Evolutionary conservation across 2,113 vertebrate species (phyloP).

Genomic region (Conger conger): DNA sequence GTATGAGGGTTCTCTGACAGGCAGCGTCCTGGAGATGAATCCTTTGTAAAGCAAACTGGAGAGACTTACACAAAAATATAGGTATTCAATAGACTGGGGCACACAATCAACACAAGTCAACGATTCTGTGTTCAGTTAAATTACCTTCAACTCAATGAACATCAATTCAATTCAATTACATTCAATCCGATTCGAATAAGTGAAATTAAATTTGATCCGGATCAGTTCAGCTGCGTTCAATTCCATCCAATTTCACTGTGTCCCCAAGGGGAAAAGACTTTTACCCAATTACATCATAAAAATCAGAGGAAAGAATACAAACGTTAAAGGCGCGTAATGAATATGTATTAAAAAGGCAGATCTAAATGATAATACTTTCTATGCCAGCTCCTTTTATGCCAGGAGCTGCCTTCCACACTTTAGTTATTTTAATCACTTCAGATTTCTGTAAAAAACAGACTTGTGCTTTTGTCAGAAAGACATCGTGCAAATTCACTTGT

Average conservation of each 20-base stretch:
- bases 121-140: background rate
- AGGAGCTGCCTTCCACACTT: background rate
- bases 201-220: background rate
- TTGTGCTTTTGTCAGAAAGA: background rate
- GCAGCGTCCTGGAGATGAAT: background rate
- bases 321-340: background rate
- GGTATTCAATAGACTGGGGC: background rate
- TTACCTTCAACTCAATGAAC: background rate
- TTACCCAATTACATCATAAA: background rate
- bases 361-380: background rate
- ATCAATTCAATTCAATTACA: background rate
- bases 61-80: background rate
- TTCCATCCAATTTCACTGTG: background rate
- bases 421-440: background rate
- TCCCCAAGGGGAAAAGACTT: background rate
- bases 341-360: background rate
- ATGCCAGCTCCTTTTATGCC: background rate
- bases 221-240: background rate
- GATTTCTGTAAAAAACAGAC: background rate
- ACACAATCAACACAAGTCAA: background rate
- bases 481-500: background rate
- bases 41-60: background rate
- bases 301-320: background rate
- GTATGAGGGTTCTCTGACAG: background rate
- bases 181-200: background rate